phyloP scores from a whole-genome alignment of 2,113 vertebrate species.

The Erpornis zantholeuca region DNA sequence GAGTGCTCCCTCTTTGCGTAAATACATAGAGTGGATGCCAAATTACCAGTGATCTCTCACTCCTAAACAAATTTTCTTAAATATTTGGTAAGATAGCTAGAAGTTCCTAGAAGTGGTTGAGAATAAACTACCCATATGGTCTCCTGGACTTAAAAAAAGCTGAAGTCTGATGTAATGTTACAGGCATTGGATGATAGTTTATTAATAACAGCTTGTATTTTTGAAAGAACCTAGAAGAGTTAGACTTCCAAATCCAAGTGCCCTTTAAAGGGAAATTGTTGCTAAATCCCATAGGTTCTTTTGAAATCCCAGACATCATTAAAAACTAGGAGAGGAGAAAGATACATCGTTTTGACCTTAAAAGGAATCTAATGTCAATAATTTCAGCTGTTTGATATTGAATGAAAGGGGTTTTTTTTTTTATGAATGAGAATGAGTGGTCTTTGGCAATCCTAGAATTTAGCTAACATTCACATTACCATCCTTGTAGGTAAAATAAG shows the following conservation, averaged over 20 bases:
- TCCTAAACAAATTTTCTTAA: background rate
- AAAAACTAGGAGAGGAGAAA: conserved; percentile 11
- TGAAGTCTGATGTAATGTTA: conserved; percentile 41
- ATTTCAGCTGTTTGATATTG: background rate
- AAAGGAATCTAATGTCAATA: background rate
- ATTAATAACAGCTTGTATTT: conserved; percentile 54
- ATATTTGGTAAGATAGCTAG: background rate
- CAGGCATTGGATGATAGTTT: conserved; percentile 28
- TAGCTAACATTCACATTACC: background rate
- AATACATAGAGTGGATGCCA: background rate
- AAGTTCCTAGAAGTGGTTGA: conserved; percentile 1
- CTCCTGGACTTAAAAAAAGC: conserved; percentile 27
- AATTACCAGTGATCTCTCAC: background rate
- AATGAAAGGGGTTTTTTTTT: background rate
- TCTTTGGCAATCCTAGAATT: background rate
- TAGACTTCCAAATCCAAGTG: conserved; percentile 1
- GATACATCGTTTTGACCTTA: background rate
- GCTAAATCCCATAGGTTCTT: conserved; percentile 26
- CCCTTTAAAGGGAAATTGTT: conserved; percentile 28
- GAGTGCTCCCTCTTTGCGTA: background rate
- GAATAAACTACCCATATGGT: conserved; percentile 31
- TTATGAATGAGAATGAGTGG: background rate
- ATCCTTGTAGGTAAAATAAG: background rate
- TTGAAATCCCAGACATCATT: conserved; percentile 4
- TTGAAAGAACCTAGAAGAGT: conserved; percentile 15